These are phyloP conservation scores for Tetanocera ferruginea DNA, from an alignment of 2,888 invertebrate species.

Conservation along the genomic window DNA sequence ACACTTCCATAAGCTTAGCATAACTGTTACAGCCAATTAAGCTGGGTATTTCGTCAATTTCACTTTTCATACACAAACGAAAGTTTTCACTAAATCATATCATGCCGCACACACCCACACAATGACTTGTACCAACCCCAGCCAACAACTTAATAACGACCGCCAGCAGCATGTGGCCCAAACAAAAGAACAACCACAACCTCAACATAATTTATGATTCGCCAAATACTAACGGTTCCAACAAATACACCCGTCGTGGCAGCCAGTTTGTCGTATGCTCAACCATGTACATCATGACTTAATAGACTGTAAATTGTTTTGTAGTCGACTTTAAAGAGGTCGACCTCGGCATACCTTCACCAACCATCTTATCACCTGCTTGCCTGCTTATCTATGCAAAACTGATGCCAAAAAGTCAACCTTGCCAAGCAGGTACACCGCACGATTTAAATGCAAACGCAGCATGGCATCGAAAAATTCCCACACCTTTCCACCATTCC, in stretches of 20 bases:
- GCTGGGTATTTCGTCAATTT: neutral
- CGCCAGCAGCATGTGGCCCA: neutral
- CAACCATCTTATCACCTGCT: neutral
- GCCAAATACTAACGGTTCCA: conserved; percentile 9
- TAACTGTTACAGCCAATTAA: neutral
- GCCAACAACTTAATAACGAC: neutral
- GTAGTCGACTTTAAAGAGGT: conserved; percentile 20
- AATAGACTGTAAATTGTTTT: conserved; percentile 30
- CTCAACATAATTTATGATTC: conserved; percentile 12
- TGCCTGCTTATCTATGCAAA: conserved; percentile 13
- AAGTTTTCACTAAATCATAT: neutral
- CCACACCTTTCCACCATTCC: neutral
- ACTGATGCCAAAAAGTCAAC: conserved; percentile 15
- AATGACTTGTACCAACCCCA: no score
- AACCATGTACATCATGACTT: conserved; percentile 14
- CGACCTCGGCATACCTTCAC: neutral
- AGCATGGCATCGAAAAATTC: neutral
- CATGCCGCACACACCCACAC: no score
- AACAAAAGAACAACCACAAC: neutral
- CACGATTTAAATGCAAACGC: conserved; percentile 25
- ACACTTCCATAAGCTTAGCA: no score
- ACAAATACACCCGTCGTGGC: neutral
- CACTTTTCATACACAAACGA: neutral
- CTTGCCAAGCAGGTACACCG: conserved; percentile 18
- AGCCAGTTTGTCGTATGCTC: neutral